A percentile compares a stretch with the other conserved stretches of the same genome.
Evolutionary conservation across 2,113 vertebrate species (phyloP).

Genomic region (Pelobates fuscus): DNA sequence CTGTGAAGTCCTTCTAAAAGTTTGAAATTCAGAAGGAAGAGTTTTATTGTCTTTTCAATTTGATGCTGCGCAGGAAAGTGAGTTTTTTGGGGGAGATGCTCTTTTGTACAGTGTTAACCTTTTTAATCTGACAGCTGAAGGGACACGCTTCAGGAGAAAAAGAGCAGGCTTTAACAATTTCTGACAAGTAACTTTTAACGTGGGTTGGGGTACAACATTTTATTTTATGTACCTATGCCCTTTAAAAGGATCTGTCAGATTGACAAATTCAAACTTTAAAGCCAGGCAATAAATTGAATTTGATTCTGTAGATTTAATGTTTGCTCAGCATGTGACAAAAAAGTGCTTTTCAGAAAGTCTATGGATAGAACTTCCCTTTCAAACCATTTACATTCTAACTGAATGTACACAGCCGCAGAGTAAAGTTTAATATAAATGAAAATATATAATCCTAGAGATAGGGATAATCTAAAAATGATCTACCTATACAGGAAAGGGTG

Average conservation of each 20-base stretch:
- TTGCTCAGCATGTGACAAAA: conserved; percentile 50
- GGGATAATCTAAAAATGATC: no score
- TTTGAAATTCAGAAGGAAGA: conserved; percentile 27
- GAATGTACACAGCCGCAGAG: no score
- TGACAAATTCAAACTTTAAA: conserved; percentile 66
- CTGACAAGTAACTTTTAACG: conserved; percentile 82
- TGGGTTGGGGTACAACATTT: conserved; percentile 67
- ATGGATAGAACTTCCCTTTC: no score
- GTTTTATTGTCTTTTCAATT: conserved; percentile 34
- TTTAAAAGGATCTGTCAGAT: conserved; percentile 69
- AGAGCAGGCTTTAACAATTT: conserved; percentile 78
- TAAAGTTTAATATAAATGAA: no score
- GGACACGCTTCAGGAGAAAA: conserved; percentile 74
- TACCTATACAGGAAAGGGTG: no score
- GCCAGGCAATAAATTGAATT: conserved; percentile 67
- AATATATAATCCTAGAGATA: no score
- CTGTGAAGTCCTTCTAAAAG: no score
- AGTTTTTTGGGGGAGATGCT: conserved; percentile 63
- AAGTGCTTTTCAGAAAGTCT: background rate
- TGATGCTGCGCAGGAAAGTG: conserved; percentile 68
- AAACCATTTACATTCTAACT: no score
- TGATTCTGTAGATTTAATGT: conserved; percentile 68
- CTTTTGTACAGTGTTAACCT: conserved; percentile 78
- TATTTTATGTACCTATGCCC: conserved; percentile 65
- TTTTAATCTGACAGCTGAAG: conserved; percentile 87